Percentiles rank a stretch among this genome's conserved stretches.
These are phyloP conservation scores for Ctenosaura bakeri DNA, from an alignment of 2,797 vertebrate species.

Conservation along the genomic window DNA sequence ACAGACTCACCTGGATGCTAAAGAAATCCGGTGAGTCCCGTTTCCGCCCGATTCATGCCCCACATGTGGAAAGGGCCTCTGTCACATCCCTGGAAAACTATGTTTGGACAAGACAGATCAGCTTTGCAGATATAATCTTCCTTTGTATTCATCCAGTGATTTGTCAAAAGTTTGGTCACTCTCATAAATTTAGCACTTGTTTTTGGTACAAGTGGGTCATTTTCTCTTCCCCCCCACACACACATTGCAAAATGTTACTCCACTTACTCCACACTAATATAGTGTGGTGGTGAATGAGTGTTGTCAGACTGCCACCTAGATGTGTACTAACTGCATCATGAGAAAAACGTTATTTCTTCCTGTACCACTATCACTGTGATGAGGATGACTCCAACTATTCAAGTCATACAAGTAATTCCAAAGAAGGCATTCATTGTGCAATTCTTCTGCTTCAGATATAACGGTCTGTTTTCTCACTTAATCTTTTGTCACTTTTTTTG, in stretches of 20 bases:
- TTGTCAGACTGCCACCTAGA: background rate
- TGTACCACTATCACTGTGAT: no score
- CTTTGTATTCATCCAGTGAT: conserved; percentile 58
- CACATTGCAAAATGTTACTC: accelerated
- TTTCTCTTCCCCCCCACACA: accelerated
- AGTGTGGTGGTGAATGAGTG: accelerated
- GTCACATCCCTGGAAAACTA: background rate
- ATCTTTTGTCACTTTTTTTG: no score
- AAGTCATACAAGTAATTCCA: background rate
- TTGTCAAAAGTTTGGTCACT: conserved; percentile 51
- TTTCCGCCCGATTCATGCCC: no score
- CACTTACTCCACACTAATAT: accelerated
- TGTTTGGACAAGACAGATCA: conserved; percentile 49
- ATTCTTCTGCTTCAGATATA: no score
- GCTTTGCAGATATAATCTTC: conserved; percentile 53
- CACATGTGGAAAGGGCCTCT: no score
- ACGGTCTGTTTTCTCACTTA: no score
- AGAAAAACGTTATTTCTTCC: background rate
- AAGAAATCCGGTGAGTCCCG: no score
- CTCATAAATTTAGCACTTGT: background rate
- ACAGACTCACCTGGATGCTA: no score
- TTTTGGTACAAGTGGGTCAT: background rate
- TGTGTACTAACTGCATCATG: background rate
- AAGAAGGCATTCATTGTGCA: no score
- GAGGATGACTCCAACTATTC: background rate